phyloP scores from a whole-genome alignment of 2,888 invertebrate genomes.

The Ptychoptera contaminata region DNA sequence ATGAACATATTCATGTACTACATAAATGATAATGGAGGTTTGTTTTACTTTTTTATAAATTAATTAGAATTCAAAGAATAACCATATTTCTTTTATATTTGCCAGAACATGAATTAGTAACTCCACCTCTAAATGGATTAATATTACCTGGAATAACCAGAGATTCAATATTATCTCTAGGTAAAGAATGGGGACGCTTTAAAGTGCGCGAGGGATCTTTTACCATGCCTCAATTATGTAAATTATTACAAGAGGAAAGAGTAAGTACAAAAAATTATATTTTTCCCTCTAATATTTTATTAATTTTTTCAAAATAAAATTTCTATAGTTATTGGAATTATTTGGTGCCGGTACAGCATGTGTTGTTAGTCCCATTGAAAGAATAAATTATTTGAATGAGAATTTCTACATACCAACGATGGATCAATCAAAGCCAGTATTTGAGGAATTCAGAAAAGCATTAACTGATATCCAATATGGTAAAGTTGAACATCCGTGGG shows the following conservation, averaged over 20 bases:
- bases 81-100: conserved; percentile 19
- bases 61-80: conserved; percentile 8
- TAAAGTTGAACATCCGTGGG: conserved; percentile 67
- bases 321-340: conserved; percentile 80
- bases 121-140: conserved; percentile 84
- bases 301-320: too few relatives aligned
- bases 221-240: conserved; percentile 68
- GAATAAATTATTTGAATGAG: conserved; percentile 61
- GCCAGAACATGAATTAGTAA: conserved; percentile 78
- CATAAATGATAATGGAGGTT: conserved; percentile 81
- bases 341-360: conserved; percentile 99
- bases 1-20: conserved; percentile 94
- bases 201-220: conserved; percentile 64
- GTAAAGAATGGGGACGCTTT: conserved; percentile 71
- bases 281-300: conserved; percentile 1
- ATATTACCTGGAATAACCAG: conserved; percentile 93
- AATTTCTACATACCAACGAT: conserved; percentile 56
- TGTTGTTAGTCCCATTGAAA: conserved; percentile 79
- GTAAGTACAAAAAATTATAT: conserved; percentile 39
- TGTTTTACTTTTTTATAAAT: conserved; percentile 14
- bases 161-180: conserved; percentile 68
- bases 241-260: conserved; percentile 60
- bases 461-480: conserved; percentile 86
- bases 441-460: conserved; percentile 53
- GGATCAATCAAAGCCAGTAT: conserved; percentile 56